Conservation (phyloP, 2,113 vertebrate genomes). For the Apodemus sylvaticus region DNA sequence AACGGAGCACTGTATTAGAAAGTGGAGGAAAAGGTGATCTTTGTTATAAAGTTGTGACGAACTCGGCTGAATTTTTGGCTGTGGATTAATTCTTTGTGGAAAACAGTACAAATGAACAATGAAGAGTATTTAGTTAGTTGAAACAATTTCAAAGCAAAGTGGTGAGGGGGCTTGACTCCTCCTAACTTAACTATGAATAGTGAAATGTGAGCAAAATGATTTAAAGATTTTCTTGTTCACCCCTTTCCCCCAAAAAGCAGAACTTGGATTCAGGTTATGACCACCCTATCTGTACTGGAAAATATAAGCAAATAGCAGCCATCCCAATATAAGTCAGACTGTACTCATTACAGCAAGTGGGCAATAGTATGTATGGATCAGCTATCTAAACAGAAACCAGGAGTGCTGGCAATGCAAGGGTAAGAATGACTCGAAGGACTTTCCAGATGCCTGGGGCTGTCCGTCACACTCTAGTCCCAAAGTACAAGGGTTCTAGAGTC, state of each 20-base stretch:
- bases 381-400: neutral
- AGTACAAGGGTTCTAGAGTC: neutral
- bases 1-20: neutral
- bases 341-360: neutral
- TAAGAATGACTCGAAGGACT: neutral
- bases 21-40: neutral
- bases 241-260: neutral
- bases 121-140: neutral
- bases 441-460: neutral
- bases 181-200: no score
- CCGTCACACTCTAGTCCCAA: neutral
- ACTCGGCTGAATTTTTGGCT: neutral
- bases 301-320: neutral
- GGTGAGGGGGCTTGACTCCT: neutral
- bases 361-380: neutral
- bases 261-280: neutral
- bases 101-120: neutral
- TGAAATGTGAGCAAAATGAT: neutral
- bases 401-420: neutral
- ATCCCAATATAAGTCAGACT: neutral
- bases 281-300: neutral
- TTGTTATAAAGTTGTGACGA: neutral
- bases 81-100: neutral
- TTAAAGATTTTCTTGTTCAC: neutral
- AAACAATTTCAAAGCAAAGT: neutral